A percentile compares a stretch with the other conserved stretches of the same genome.
Conservation (phyloP, 2,113 vertebrate species). For the Corythoichthys haematopterus region DNA sequence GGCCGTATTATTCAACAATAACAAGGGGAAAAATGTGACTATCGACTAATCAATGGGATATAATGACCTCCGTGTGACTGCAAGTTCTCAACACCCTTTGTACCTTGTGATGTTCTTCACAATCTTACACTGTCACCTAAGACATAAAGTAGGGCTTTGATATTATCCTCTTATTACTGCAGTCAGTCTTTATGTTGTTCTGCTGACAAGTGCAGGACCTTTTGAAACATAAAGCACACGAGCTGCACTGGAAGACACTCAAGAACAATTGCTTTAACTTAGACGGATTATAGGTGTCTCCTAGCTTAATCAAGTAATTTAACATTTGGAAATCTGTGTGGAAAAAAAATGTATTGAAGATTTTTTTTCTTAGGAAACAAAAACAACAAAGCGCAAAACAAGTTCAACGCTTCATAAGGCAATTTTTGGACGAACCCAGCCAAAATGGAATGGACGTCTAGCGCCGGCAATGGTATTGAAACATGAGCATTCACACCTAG, state of each 20-base stretch:
- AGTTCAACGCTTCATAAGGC: no score
- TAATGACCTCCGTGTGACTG: slow-evolving; percentile 59
- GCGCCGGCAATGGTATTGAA: no score
- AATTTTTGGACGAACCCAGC: no score
- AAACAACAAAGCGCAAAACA: no score
- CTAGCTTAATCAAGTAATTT: slow-evolving; percentile 16
- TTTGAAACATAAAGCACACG: slow-evolving; percentile 32
- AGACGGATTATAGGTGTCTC: slow-evolving; percentile 19
- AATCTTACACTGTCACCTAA: slow-evolving; percentile 52
- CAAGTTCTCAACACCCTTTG: slow-evolving; percentile 57
- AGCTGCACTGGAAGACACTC: slow-evolving; percentile 21
- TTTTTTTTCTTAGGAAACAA: no score
- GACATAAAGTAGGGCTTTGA: slow-evolving; percentile 59
- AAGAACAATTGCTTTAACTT: slow-evolving; percentile 15
- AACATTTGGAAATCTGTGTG: slow-evolving; percentile 4
- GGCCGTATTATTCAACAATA: slow-evolving; percentile 57
- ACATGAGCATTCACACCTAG: no score
- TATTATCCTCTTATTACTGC: slow-evolving; percentile 54
- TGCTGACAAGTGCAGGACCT: slow-evolving; percentile 32
- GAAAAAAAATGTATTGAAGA: no score
- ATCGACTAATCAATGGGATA: slow-evolving; percentile 61
- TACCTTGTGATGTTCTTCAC: slow-evolving; percentile 67
- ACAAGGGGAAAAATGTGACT: slow-evolving; percentile 35
- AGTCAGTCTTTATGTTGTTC: slow-evolving; percentile 46
- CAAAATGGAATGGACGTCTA: no score